Conservation (phyloP, 1,140 invertebrate genomes). For the Sitobion miscanthi region DNA sequence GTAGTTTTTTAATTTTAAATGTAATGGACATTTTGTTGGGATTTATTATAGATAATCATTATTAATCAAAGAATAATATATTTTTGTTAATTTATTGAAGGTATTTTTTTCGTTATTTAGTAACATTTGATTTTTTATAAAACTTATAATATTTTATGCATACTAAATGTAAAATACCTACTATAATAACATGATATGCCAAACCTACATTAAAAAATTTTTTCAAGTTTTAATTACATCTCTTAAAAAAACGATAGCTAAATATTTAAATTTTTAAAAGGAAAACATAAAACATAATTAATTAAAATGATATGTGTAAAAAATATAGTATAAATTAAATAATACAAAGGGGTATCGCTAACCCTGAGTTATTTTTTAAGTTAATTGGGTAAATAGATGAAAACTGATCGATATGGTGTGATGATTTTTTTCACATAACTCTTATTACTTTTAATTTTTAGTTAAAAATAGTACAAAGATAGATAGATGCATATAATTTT, state of each 20-base stretch:
- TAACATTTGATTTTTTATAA: neutral
- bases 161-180: neutral
- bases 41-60: neutral
- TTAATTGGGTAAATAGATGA: neutral
- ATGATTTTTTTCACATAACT: neutral
- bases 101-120: neutral
- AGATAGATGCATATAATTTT: neutral
- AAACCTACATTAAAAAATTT: neutral
- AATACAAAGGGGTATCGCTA: neutral
- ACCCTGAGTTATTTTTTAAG: neutral
- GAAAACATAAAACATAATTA: neutral
- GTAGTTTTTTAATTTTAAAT: neutral
- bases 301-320: slow-evolving; percentile 38
- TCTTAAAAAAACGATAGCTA: neutral
- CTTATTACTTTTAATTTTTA: neutral
- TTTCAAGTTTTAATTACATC: neutral
- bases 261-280: neutral
- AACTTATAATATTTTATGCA: neutral
- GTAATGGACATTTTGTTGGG: neutral
- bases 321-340: slow-evolving; percentile 15
- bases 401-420: neutral
- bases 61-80: neutral
- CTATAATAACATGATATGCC: slow-evolving; percentile 4
- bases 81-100: neutral
- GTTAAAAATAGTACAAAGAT: neutral